Base-by-base conservation (phyloP, 2,888 invertebrate genomes). In the Phymatocera aterrima region DNA sequence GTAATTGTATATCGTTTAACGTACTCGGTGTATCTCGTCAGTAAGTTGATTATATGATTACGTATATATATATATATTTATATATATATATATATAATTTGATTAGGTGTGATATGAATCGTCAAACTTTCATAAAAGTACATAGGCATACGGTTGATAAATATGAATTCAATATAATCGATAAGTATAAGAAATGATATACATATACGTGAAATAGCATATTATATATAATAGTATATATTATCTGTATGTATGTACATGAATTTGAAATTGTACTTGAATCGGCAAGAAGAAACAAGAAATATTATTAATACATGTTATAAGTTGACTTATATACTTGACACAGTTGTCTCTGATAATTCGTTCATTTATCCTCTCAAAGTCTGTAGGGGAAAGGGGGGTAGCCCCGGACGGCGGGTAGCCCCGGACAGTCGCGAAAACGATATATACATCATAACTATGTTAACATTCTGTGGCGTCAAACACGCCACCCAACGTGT, bases 221-320 rank as follows among this genome's bases (percentile, higher is more conserved):
- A 60, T n/a, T n/a, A n/a, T 51, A 79, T 12, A 34, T 68, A 43
- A 34, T 54, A 34, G 12, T 70, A 24, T n/a, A 68, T n/a, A 15
- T n/a, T 46, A 60, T 68, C n/a, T 70, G 10, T 10, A 24, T 48
- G 12, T 43, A 77, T 18, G 18, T 8, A 54, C 21, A 21, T 54
- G 21, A n/a, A 54, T 18, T 18, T 54, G 24, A 65, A 43, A 65
- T 37, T 68, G 28, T 68, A 68, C 18, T 18, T 37, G 0, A 68
- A 46, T 46, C 68, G 24, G 68, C 24, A 24, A 48, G 77, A 79
- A 43, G 79, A 57, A 77, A 61, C 65, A n/a, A 40, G 6, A 64
- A 51, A 6, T 10, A 85, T 84, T 84, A 84, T 87, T 86, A 84
- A 86, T 86, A 87, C 84, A 88, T 85, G 87, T 88, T 88, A 84